Evolutionary conservation across 2,797 vertebrate genomes (phyloP), one percentile per base, ranked within the genome.

Genomic region (Danionella dracula): DNA sequence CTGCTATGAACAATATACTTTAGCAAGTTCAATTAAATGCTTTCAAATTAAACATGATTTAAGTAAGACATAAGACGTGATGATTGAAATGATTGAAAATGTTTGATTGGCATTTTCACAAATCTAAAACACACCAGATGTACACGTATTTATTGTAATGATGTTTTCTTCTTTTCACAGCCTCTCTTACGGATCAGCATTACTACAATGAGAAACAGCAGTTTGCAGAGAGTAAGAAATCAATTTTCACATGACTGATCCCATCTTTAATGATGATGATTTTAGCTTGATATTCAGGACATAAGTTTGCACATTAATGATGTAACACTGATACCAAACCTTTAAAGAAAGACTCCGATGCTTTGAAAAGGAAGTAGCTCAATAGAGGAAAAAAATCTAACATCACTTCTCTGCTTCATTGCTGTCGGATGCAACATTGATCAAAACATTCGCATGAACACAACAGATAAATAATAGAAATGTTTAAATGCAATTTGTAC

Each of bases 191-290:
- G 71, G 90, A 92, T 54, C 83, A 86, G 81, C 85, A 87, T 83
- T 90, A 90, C 83, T 89, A 93, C 85, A 89, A 85, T 73, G 92
- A 92, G 78, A 96, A 94, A 82, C 90, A 89, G 70, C 85, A 89
- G 40, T 84, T 90, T 77, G 83, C 79, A 75, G 92, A 95, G 77
- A 89, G 92, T 96, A 87, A 92, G 75, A 71, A 32, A 23, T 55
- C 37, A 48, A 55, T 29, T n/a, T 34, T 38, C 37, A 23, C 56
- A 57, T 34, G 41, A 56, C n/a, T n/a, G n/a, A n/a, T n/a, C n/a
- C n/a, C n/a, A n/a, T n/a, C n/a, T n/a, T 66, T 66, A 61, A 63
- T 42, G 23, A 4, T 63, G 42, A 44, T 9, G 15, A 15, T 37
- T 62, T 49, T 44, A 53, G 62, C 50, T 65, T 20, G 45, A 46